These are phyloP conservation scores for Odiellus spinosus DNA, from an alignment of 2,888 invertebrate genomes.

Conservation along the genomic window DNA sequence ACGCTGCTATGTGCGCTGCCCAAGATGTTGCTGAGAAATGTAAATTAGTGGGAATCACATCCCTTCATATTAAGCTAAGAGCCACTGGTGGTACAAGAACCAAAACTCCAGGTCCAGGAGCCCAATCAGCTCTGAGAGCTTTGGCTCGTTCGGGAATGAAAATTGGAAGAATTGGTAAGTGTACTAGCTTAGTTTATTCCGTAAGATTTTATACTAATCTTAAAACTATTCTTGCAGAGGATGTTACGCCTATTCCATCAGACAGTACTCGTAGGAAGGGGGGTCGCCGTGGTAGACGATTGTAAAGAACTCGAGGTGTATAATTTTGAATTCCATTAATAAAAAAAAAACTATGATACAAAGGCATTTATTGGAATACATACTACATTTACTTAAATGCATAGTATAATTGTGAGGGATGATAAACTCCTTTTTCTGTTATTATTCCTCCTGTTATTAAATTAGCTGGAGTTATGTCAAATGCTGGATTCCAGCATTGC, in stretches of 20 bases:
- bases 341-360: too few species aligned
- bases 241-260: conserved; percentile 98
- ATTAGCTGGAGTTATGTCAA: conserved; percentile 87
- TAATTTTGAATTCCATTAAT: too few species aligned
- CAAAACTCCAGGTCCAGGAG: conserved; percentile 96
- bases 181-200: conserved; percentile 1
- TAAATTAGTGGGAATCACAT: conserved; percentile 90
- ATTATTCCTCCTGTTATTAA: conserved; percentile 79
- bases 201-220: neutral
- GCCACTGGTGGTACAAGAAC: conserved; percentile 97
- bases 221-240: conserved; percentile 38
- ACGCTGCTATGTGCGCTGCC: conserved; percentile 99
- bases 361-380: too few species aligned
- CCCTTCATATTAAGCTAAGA: conserved; percentile 91
- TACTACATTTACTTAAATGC: too few species aligned
- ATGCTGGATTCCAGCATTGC: conserved; percentile 93
- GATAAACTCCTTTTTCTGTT: conserved; percentile 76
- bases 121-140: conserved; percentile 86
- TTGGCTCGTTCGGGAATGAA: conserved; percentile 98
- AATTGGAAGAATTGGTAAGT: conserved; percentile 79
- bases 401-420: too few species aligned
- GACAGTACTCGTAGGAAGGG: conserved; percentile 99
- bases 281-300: conserved; percentile 96
- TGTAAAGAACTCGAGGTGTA: conserved; percentile 42
- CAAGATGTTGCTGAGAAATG: conserved; percentile 99